These are phyloP conservation scores for Xiphorhynchus elegans DNA, from an alignment of 2,113 vertebrate species.

Conservation along the genomic window DNA sequence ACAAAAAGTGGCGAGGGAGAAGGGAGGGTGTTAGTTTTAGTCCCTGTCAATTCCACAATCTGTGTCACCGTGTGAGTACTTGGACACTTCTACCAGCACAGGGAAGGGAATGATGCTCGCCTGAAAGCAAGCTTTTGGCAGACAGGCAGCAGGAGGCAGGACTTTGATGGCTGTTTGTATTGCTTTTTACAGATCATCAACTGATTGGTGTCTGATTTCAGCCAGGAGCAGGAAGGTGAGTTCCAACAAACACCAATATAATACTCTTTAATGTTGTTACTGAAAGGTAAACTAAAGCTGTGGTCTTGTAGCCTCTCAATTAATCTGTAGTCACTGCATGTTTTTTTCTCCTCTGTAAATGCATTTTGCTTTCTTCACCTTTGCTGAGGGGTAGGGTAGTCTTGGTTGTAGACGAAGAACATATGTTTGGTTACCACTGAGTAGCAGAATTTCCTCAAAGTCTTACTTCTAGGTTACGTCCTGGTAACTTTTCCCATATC, in stretches of 20 bases:
- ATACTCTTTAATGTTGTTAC: background rate
- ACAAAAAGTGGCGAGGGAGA: background rate
- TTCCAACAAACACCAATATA: background rate
- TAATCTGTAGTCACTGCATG: background rate
- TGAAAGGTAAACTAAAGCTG: background rate
- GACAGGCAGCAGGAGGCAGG: background rate
- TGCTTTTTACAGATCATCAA: background rate
- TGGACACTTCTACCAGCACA: background rate
- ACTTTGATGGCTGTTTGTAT: background rate
- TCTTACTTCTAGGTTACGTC: background rate
- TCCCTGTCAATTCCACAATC: background rate
- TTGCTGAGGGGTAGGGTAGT: background rate
- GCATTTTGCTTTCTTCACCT: background rate
- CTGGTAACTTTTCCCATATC: rapidly evolving
- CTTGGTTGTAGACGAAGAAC: background rate
- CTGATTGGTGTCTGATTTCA: background rate
- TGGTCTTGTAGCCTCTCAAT: background rate
- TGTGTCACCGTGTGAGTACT: background rate
- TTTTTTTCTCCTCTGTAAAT: background rate
- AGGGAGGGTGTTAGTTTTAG: background rate
- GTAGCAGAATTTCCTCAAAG: background rate
- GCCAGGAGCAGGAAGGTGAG: background rate
- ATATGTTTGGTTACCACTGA: background rate
- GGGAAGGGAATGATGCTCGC: background rate
- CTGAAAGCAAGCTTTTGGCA: background rate